Conservation (phyloP, 2,113 vertebrate species). For the Xiphophorus hellerii region DNA sequence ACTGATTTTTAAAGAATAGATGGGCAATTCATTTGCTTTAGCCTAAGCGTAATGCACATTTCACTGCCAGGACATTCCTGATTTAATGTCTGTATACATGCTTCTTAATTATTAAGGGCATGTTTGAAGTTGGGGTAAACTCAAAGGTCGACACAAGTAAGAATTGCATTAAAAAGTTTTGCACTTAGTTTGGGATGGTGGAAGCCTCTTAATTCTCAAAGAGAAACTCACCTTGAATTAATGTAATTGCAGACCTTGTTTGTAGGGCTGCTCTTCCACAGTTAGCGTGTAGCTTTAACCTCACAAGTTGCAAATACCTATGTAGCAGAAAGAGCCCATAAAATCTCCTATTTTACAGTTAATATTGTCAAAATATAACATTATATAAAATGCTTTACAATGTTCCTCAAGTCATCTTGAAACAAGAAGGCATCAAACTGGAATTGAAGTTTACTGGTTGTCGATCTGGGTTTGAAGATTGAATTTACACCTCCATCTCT, state of each 20-base stretch:
- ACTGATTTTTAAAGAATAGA: no score
- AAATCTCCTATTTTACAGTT: background rate
- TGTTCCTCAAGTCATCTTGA: conserved; percentile 37
- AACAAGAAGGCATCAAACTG: conserved; percentile 49
- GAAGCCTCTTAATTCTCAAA: no score
- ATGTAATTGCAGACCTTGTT: conserved; percentile 56
- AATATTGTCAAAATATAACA: no score
- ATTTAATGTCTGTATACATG: no score
- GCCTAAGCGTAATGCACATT: no score
- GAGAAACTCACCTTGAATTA: conserved; percentile 38
- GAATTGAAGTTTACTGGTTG: conserved; percentile 15
- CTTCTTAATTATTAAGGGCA: no score
- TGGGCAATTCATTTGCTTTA: no score
- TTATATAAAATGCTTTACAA: conserved; percentile 9
- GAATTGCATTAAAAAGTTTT: no score
- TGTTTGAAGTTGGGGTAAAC: no score
- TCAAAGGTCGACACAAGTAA: no score
- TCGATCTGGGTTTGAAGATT: conserved; percentile 18
- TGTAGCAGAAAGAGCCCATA: background rate
- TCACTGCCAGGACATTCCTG: no score
- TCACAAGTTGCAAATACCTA: conserved; percentile 58
- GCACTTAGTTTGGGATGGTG: no score
- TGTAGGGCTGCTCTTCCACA: conserved; percentile 5
- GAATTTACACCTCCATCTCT: conserved; percentile 12
- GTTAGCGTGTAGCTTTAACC: conserved; percentile 28